Base-by-base conservation (phyloP, 2,888 invertebrate genomes). In the Tenthredo livida region DNA sequence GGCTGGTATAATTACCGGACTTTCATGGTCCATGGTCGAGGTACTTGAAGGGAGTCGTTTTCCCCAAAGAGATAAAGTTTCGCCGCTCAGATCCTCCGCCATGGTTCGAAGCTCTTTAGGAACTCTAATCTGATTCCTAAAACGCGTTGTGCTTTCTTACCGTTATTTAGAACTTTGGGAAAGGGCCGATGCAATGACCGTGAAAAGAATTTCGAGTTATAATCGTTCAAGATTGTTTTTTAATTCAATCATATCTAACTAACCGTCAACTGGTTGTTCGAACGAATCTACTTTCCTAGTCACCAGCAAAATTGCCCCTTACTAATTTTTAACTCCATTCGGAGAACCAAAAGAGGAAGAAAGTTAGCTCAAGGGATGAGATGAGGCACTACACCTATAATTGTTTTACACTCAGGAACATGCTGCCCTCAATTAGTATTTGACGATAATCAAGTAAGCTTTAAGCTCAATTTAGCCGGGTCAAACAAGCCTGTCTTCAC, bases 231-330 rank as follows among this genome's bases (percentile, higher is more conserved):
- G n/a, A 58, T 78, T 47, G 58, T 58, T 54, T 54, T 15, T 15
- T 17, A 40, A 80, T 58, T 15, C 21, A 21, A 40, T 80, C 40
- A 80, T 87, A 89, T 87, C 88, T 89, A 88, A 86, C 85, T 58
- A 50, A 84, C 70, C 72, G 84, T 72, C 37, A n/a, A 50, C 84
- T 72, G 72, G 54, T 50, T 84, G 15, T 17, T 72, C 17, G 10
- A 15, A n/a, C 3, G 17, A 12, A 84, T 50, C 54, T 50, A 29
- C 6, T 58, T 54, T 33, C 12, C 47, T 29, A 10, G 7, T 54
- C 33, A 12, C 17, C 70, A 15, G 15, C 15, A 1, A 73, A 84
- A 84, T 84, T 84, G 12, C 43, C 25, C n/a, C 37, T 21, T 4
- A 37, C 84, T 50, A 50, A 84, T 73, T 73, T 54, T 43, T 73